A percentile compares a stretch with the other conserved stretches of the same genome.
phyloP scores from a whole-genome alignment of 2,797 vertebrate species.

The Trichosurus vulpecula region DNA sequence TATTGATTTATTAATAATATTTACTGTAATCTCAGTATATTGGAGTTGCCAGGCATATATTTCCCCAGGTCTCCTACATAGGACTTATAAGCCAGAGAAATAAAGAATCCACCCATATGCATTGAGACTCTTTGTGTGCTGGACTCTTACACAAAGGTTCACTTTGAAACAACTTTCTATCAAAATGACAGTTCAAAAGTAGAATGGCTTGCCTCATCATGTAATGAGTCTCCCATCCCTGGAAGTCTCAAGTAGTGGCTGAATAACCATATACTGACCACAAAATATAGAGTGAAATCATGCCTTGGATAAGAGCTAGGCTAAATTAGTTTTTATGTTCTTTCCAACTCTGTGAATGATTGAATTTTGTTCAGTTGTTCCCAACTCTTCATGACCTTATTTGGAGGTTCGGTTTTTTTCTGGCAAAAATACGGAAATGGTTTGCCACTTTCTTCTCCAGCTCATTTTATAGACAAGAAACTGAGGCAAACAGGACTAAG shows the following conservation, averaged over 20 bases:
- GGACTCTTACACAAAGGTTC: not conserved
- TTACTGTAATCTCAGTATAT: not conserved
- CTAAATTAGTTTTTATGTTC: not conserved
- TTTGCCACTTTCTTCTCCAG: not conserved
- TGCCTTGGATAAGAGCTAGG: not conserved
- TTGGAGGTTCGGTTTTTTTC: not conserved
- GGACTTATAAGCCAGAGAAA: not conserved
- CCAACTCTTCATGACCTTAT: not conserved
- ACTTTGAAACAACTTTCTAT: not conserved
- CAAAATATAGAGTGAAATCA: not conserved
- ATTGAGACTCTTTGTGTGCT: not conserved
- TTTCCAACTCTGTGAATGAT: not conserved
- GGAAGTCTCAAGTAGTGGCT: not conserved
- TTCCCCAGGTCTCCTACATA: not conserved
- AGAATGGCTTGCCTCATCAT: not conserved
- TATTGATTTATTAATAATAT: no score
- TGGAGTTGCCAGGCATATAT: not conserved
- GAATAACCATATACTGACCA: not conserved
- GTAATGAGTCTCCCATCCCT: not conserved
- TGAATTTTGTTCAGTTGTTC: not conserved
- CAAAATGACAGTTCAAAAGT: not conserved
- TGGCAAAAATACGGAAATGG: not conserved
- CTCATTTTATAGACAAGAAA: not conserved
- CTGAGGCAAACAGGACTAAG: not conserved
- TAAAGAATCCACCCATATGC: not conserved